Evolutionary conservation across 2,888 invertebrate genomes (phyloP).

Genomic region (Belgica antarctica): DNA sequence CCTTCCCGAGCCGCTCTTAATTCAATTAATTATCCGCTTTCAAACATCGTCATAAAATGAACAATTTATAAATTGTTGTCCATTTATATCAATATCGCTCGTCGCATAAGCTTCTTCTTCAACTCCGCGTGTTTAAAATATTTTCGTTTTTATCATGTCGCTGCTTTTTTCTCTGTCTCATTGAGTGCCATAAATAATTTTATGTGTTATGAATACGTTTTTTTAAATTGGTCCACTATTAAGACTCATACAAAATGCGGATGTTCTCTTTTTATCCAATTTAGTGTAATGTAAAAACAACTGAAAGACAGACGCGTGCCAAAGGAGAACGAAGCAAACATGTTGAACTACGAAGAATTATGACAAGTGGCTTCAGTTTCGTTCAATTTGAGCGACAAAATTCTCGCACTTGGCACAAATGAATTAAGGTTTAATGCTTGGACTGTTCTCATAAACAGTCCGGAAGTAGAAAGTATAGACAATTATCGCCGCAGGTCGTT

Average conservation of each 20-base stretch:
- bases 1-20: slow-evolving; percentile 20
- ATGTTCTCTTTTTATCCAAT: slow-evolving; percentile 43
- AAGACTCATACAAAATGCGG: slow-evolving; percentile 27
- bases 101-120: not conserved
- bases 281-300: slow-evolving; percentile 22
- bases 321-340: not conserved
- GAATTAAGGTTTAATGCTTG: not conserved
- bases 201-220: slow-evolving; percentile 27
- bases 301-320: slow-evolving; percentile 32
- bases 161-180: slow-evolving; percentile 3
- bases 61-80: slow-evolving; percentile 39
- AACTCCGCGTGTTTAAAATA: not conserved
- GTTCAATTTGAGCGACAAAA: not conserved
- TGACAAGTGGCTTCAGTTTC: slow-evolving; percentile 28
- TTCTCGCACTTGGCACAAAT: no score
- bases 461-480: no score
- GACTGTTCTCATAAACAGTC: no score
- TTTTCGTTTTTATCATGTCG: slow-evolving; percentile 11
- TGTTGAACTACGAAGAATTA: not conserved
- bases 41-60: slow-evolving; percentile 29
- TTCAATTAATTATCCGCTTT: slow-evolving; percentile 38
- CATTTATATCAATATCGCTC: slow-evolving; percentile 40
- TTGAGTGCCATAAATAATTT: slow-evolving; percentile 9
- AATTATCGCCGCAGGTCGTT: no score
- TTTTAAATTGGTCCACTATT: slow-evolving; percentile 26